phyloP scores from a whole-genome alignment of 2,797 vertebrate genomes.

The Chelonia mydas region DNA sequence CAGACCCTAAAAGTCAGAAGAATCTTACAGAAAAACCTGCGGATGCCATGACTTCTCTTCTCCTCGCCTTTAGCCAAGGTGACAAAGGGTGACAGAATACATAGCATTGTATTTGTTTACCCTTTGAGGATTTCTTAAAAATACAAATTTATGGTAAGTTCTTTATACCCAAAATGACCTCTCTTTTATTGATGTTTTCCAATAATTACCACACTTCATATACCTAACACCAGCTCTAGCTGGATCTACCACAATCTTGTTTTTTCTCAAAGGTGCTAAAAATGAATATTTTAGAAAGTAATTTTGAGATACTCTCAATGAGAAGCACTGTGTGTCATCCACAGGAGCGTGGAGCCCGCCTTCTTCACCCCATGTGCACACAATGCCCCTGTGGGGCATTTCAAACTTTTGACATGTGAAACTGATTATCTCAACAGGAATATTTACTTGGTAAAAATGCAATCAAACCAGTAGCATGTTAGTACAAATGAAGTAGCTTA shows the following conservation, averaged over 20 bases:
- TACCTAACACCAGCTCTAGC: neutral
- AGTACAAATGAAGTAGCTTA: conserved; percentile 1
- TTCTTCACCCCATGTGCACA: neutral
- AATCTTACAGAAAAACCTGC: neutral
- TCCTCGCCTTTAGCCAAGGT: neutral
- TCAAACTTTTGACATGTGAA: neutral
- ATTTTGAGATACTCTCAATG: neutral
- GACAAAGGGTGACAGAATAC: neutral
- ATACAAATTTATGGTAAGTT: neutral
- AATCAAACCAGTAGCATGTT: neutral
- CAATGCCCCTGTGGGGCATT: neutral
- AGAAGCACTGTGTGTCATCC: neutral
- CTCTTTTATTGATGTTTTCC: neutral
- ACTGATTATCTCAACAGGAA: neutral
- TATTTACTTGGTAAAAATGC: neutral
- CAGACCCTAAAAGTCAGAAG: neutral
- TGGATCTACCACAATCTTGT: neutral
- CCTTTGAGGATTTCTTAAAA: neutral
- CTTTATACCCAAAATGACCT: neutral
- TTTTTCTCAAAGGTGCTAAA: neutral
- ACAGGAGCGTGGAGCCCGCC: neutral
- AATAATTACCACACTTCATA: neutral
- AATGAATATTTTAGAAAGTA: neutral
- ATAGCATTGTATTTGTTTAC: neutral
- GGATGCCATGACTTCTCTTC: neutral